Evolutionary conservation across 2,113 vertebrate species (phyloP).

Genomic region (Poeciliopsis retropinna): DNA sequence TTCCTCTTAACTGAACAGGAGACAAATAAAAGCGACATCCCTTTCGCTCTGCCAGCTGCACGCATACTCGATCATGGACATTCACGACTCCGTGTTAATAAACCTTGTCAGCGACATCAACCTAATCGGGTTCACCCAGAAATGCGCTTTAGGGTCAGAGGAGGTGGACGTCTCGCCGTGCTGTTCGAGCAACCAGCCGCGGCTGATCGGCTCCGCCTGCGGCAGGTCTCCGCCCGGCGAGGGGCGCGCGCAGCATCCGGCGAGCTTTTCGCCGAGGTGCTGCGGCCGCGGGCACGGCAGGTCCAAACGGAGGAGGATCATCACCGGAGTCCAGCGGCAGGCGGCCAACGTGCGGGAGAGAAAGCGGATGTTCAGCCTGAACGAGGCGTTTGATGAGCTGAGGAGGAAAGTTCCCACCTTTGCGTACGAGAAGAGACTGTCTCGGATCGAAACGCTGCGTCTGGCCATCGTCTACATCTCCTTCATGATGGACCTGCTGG

Average conservation of each 20-base stretch:
- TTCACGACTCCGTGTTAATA: conserved; percentile 75
- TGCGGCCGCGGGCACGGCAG: conserved; percentile 58
- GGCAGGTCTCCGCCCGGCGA: conserved; percentile 46
- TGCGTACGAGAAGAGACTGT: conserved; percentile 95
- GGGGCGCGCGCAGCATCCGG: conserved; percentile 43
- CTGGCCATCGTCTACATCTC: conserved; percentile 97
- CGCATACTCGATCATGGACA: conserved; percentile 63
- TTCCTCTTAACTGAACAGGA: conserved; percentile 7
- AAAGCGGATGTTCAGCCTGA: conserved; percentile 95
- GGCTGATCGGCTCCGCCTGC: conserved; percentile 67
- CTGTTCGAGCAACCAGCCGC: conserved; percentile 61
- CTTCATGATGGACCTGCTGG: conserved; percentile 95
- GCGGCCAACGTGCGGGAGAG: conserved; percentile 95
- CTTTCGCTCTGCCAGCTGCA: not conserved
- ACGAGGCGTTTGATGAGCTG: conserved; percentile 95
- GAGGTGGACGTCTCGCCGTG: conserved; percentile 38
- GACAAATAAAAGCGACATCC: conserved; percentile 6
- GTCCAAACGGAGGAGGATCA: conserved; percentile 88
- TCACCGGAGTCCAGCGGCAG: conserved; percentile 91
- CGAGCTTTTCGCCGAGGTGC: conserved; percentile 39
- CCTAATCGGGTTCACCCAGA: conserved; percentile 69
- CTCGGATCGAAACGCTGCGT: conserved; percentile 93
- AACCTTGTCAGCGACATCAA: conserved; percentile 82
- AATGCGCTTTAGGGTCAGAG: conserved; percentile 31
- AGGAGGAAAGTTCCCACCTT: conserved; percentile 95